Evolutionary conservation across 2,888 invertebrate species (phyloP).

Genomic region (Parnassius apollo): DNA sequence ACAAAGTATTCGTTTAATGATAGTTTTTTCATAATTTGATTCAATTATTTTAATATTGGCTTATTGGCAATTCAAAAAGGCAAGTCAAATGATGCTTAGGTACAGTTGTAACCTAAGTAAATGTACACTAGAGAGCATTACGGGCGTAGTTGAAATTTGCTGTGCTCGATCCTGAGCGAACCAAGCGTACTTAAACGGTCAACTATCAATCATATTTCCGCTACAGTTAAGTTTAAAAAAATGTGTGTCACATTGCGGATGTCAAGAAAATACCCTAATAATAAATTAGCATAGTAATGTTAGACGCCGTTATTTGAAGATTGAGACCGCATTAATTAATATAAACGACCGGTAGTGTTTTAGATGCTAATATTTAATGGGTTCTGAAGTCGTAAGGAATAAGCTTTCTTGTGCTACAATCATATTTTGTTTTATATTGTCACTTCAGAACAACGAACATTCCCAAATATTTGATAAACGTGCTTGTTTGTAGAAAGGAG

Average conservation of each 20-base stretch:
- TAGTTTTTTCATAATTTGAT: too few relatives aligned
- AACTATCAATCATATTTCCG: conserved; percentile 77
- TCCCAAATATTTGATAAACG: too few relatives aligned
- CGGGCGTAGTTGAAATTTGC: conserved; percentile 10
- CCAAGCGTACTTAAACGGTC: conserved; percentile 65
- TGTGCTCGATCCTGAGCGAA: conserved; percentile 29
- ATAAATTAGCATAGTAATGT: conserved; percentile 79
- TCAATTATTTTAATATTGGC: too few relatives aligned
- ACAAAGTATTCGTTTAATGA: too few relatives aligned
- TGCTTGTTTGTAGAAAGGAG: too few relatives aligned
- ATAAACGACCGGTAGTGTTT: conserved; percentile 48
- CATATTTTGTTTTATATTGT: conserved; percentile 8
- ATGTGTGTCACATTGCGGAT: conserved; percentile 77
- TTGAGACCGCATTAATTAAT: conserved; percentile 74
- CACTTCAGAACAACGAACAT: neutral
- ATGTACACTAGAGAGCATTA: neutral
- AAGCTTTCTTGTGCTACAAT: conserved; percentile 2
- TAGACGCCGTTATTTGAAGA: conserved; percentile 72
- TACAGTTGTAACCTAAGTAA: neutral
- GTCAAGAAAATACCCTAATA: conserved; percentile 76
- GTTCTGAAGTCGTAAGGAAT: conserved; percentile 21
- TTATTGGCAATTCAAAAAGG: too few relatives aligned
- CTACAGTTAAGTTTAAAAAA: conserved; percentile 77
- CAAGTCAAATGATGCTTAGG: too few relatives aligned
- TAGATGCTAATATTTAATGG: conserved; percentile 23